Evolutionary conservation across 2,797 vertebrate species (phyloP), one percentile per base, ranked within the genome.

Genomic region (Chlorospingus semifuscus): DNA sequence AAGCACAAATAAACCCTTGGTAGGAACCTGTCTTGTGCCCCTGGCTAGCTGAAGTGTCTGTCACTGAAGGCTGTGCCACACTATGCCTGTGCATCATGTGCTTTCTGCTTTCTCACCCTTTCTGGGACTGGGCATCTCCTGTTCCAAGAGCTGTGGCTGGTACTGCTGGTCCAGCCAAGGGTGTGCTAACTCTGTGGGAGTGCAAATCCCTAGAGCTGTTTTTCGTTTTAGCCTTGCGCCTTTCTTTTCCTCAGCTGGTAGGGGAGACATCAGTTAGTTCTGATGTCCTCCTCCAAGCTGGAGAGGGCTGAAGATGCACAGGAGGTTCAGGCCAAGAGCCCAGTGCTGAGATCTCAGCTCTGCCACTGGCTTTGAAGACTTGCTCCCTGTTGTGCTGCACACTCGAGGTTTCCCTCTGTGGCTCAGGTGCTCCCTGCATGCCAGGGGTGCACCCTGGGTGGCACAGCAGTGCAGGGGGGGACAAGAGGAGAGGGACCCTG

Each of bases 361-460:
- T 77, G 60, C n/a, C 55, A 11, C 37, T 60, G 68, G 39, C 66
- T 82, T 76, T 87, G 66, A 44, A 47, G 75, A 37, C 37, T 63
- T 26, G 32, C 32, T 75, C 0, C 1, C 20, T 8, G 3, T 39
- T 6, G 3, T 19, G 26, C 44, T 74, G 4, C 2, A 0, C 5
- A 7, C 64, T 63, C 0, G 0, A 30, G 59, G 8, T 61, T n/a
- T 83, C 64, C 77, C 39, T 24, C 4, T 1, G 49, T 4, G 4
- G 16, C 27, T 53, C 2, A 1, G 0, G 0, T 5, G 11, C 39
- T 77, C 16, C 36, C 27, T 83, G 56, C 6, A 0, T 5, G 2
- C 46, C 0, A 0, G 34, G 24, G 32, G 6, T 42, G 49, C 34
- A 42, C 36, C 23, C 61, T 32, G 26, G 34, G 8, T 78, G 75